phyloP scores from a whole-genome alignment of 1,140 invertebrate species.

The Aphelenchoides avenae region DNA sequence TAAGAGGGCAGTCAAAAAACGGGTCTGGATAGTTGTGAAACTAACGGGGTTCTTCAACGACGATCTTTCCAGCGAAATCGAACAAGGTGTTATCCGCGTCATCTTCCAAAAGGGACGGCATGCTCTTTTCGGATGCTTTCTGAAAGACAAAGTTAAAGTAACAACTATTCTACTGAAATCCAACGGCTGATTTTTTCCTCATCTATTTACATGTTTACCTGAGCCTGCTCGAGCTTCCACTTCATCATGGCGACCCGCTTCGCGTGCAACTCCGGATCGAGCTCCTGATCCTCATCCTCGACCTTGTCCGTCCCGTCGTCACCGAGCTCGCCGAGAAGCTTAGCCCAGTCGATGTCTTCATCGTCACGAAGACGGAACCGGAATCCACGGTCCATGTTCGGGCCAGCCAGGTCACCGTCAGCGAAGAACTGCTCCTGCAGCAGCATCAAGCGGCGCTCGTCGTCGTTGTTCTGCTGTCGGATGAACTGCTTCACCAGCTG shows the following conservation, averaged over 20 bases:
- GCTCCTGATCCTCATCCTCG: slow-evolving; percentile 78
- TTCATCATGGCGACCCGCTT: slow-evolving; percentile 85
- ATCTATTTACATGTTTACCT: no score
- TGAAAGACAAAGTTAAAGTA: no score
- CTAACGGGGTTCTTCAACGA: no score
- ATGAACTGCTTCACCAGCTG: slow-evolving; percentile 44
- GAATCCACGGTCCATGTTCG: slow-evolving; percentile 28
- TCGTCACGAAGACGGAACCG: slow-evolving; percentile 30
- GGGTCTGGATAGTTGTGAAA: no score
- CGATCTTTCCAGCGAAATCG: no score
- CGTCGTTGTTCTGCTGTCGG: slow-evolving; percentile 39
- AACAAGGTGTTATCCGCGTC: no score
- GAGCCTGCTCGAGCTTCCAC: slow-evolving; percentile 76
- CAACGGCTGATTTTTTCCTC: no score
- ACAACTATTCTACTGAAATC: no score
- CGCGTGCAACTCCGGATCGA: slow-evolving; percentile 93
- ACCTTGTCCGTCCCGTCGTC: slow-evolving; percentile 75
- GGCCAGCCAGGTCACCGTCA: slow-evolving; percentile 26
- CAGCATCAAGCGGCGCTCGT: slow-evolving; percentile 31
- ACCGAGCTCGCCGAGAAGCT: slow-evolving; percentile 73
- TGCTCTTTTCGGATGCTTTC: no score
- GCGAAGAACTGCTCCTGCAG: slow-evolving; percentile 39
- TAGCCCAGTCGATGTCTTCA: slow-evolving; percentile 22
- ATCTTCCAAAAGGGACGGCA: no score
- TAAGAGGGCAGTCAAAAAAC: no score